phyloP scores from a whole-genome alignment of 2,113 vertebrate genomes.

The Dicerorhinus sumatrensis region DNA sequence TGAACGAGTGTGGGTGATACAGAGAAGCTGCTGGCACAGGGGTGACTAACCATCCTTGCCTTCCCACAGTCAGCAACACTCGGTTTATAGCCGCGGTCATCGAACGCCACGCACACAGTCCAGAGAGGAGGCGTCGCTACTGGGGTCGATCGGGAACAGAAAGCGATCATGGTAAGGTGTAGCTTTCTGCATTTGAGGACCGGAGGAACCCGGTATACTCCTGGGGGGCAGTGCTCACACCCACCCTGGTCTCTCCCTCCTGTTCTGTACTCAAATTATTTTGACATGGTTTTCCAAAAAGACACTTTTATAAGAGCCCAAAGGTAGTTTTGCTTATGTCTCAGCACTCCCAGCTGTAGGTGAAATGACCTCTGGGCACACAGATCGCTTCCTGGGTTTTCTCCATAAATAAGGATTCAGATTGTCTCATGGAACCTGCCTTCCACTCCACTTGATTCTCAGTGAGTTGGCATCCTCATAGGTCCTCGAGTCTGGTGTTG shows the following conservation, averaged over 20 bases:
- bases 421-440: background rate
- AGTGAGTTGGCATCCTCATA: background rate
- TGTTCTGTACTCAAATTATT: background rate
- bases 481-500: background rate
- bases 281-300: background rate
- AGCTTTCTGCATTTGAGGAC: background rate
- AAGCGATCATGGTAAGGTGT: constrained; percentile 96
- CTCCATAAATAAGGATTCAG: background rate
- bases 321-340: background rate
- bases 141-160: constrained; percentile 98
- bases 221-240: background rate
- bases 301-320: background rate
- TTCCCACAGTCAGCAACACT: constrained; percentile 95
- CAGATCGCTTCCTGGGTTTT: background rate
- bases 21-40: fast-evolving
- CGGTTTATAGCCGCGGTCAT: constrained; percentile 98
- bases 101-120: constrained; percentile 97
- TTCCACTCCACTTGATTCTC: background rate
- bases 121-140: constrained; percentile 96
- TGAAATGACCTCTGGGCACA: background rate
- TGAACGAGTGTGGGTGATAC: background rate
- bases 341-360: background rate
- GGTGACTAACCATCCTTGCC: constrained; percentile 14
- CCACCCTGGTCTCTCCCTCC: background rate
- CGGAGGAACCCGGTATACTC: fast-evolving